Base-by-base conservation (phyloP, 2,113 vertebrate genomes). In the Siphamia tubifer region DNA sequence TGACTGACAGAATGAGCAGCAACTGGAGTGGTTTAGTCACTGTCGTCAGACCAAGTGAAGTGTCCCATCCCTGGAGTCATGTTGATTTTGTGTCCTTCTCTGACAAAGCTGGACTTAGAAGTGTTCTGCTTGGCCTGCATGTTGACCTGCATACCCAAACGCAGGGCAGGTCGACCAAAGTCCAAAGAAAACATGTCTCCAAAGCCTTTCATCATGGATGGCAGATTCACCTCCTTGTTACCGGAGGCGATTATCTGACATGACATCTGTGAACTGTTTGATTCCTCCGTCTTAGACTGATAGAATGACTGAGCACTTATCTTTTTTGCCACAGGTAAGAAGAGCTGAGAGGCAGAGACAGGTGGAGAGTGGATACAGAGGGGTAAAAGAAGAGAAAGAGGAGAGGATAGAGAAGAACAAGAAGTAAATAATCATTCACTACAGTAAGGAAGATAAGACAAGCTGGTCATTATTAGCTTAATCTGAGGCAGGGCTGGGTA, bases 101-200 rank as follows among this genome's bases (percentile, higher is more conserved):
- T 92, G 90, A 95, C 93, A 83, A 93, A 93, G 73, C 94, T 94
- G 86, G 94, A 95, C 94, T 94, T 93, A 87, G 94, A 94, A 80
- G 94, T 95, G 92, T 96, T 96, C 91, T 95, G 94, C 91, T 94
- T 94, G 90, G 95, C 92, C 94, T 94, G 93, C 94, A 96, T 95
- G 93, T 94, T 94, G 92, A 96, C 95, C 92, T 94, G 94, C 92
- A 96, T 94, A 85, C 93, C 95, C 69, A 94, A 96, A 83, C 93
- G 94, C 92, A 94, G 87, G 88, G 94, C 90, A 76, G 95, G 92
- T 90, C 89, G 92, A 85, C 92, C 92, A 89, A 92, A 68, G 89
- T 95, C 94, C 94, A 94, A 89, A 83, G 94, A 90, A 92, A 96
- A 95, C 93, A 94, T 77, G 91, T 96, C 94, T 82, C 92, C 94